phyloP scores from a whole-genome alignment of 2,113 vertebrate genomes.

The Corydoras maculifer region DNA sequence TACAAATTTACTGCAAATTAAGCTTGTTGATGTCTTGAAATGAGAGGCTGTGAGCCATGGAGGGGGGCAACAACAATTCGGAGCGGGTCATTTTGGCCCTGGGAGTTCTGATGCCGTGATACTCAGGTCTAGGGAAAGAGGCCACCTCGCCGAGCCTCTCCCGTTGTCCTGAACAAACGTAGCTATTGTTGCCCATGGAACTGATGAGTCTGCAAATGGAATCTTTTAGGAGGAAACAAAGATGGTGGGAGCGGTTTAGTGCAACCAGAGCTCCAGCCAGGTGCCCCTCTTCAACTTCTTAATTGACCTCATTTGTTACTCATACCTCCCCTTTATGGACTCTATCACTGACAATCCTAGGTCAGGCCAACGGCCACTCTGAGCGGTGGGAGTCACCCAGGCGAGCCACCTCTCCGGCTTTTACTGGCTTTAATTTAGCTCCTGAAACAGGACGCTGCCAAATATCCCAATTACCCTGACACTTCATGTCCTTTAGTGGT shows the following conservation, averaged over 20 bases:
- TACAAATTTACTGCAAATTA: slow-evolving; percentile 81
- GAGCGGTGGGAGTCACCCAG: slow-evolving; percentile 56
- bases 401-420: slow-evolving; percentile 65
- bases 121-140: slow-evolving; percentile 62
- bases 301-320: slow-evolving; percentile 98
- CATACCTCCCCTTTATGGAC: slow-evolving; percentile 83
- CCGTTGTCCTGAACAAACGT: slow-evolving; percentile 80
- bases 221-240: slow-evolving; percentile 74
- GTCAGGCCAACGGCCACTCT: slow-evolving; percentile 61
- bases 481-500: slow-evolving; percentile 86
- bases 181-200: slow-evolving; percentile 72
- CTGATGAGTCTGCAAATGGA: slow-evolving; percentile 74
- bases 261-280: slow-evolving; percentile 84
- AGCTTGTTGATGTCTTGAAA: slow-evolving; percentile 65
- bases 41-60: slow-evolving; percentile 56
- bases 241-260: slow-evolving; percentile 77
- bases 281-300: slow-evolving; percentile 84
- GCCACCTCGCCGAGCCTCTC: slow-evolving; percentile 64
- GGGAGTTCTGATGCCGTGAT: slow-evolving; percentile 72
- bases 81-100: slow-evolving; percentile 53
- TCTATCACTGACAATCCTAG: slow-evolving; percentile 71
- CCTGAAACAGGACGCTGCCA: slow-evolving; percentile 77
- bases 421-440: slow-evolving; percentile 81
- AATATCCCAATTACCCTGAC: slow-evolving; percentile 92
- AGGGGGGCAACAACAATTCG: slow-evolving; percentile 45